These are phyloP conservation scores for Vesta saturnalis DNA, from an alignment of 2,888 invertebrate species.

Conservation along the genomic window DNA sequence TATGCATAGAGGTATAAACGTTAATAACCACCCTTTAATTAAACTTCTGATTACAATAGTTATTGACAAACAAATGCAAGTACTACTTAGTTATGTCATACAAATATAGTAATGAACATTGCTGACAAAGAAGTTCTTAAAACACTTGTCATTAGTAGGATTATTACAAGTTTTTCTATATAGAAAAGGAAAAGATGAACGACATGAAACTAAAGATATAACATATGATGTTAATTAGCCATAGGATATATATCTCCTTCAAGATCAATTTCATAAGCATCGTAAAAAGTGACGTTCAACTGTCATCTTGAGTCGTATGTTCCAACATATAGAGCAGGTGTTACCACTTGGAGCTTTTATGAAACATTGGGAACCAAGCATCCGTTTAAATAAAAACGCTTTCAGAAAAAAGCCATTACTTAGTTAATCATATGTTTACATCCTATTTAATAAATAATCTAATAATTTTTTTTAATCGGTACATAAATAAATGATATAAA, in stretches of 20 bases:
- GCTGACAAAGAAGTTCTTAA: not conserved
- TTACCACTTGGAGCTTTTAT: constrained; percentile 44
- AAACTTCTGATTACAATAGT: no score
- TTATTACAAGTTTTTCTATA: not conserved
- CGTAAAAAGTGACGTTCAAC: constrained; percentile 36
- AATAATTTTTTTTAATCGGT: constrained; percentile 12
- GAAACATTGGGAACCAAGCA: constrained; percentile 54
- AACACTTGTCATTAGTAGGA: not conserved
- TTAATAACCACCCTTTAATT: no score
- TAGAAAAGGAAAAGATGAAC: constrained; percentile 29
- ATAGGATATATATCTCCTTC: constrained; percentile 52
- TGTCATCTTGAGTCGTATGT: constrained; percentile 35
- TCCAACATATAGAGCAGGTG: constrained; percentile 48
- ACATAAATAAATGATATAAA: constrained; percentile 8
- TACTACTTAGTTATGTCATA: no score
- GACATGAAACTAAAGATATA: constrained; percentile 34
- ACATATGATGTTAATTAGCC: constrained; percentile 53
- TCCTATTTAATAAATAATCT: not conserved
- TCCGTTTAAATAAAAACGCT: constrained; percentile 50
- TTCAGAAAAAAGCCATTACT: constrained; percentile 41
- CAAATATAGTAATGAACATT: not conserved
- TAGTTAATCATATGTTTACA: constrained; percentile 11
- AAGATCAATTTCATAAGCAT: constrained; percentile 46
- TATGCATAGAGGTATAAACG: no score
- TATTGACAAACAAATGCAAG: no score